A percentile compares a stretch with the other conserved stretches of the same genome.
Conservation (phyloP, 2,113 vertebrate species). For the Boulengeromyrus knoepffleri region DNA sequence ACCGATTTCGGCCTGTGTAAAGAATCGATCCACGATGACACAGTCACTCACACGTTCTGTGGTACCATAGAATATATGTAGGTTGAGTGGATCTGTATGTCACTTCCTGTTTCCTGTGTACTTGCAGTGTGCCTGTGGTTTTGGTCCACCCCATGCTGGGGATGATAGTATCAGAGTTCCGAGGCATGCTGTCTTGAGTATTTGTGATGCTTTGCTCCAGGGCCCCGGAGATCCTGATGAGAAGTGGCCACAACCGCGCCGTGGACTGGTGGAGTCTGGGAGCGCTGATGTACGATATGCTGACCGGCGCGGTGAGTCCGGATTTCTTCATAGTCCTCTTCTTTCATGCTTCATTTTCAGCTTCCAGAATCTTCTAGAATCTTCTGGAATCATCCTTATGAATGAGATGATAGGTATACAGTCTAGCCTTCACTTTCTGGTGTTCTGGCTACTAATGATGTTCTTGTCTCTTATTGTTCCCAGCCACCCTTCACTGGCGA, state of each 20-base stretch:
- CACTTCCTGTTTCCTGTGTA: neutral
- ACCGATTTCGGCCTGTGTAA: conserved; percentile 98
- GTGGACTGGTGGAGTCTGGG: conserved; percentile 99
- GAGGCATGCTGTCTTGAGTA: neutral
- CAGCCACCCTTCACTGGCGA: conserved; percentile 95
- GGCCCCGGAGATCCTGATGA: conserved; percentile 97
- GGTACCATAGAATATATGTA: conserved; percentile 99
- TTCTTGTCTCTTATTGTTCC: conserved; percentile 1
- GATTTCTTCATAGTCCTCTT: neutral
- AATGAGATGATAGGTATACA: neutral
- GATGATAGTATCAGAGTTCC: neutral
- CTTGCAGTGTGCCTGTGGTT: neutral
- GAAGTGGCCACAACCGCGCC: conserved; percentile 94
- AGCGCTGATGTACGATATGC: conserved; percentile 99
- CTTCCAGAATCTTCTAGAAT: neutral
- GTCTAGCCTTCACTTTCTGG: neutral
- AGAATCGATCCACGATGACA: conserved; percentile 97
- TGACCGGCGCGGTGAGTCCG: conserved; percentile 95
- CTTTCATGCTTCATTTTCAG: neutral
- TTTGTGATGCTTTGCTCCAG: conserved; percentile 52
- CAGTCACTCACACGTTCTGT: conserved; percentile 98
- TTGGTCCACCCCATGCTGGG: neutral
- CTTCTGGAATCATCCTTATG: neutral
- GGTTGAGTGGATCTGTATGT: conserved; percentile 46
- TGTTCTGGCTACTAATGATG: neutral